phyloP scores from a whole-genome alignment of 2,888 invertebrate species.

The Eupithecia centaureata region DNA sequence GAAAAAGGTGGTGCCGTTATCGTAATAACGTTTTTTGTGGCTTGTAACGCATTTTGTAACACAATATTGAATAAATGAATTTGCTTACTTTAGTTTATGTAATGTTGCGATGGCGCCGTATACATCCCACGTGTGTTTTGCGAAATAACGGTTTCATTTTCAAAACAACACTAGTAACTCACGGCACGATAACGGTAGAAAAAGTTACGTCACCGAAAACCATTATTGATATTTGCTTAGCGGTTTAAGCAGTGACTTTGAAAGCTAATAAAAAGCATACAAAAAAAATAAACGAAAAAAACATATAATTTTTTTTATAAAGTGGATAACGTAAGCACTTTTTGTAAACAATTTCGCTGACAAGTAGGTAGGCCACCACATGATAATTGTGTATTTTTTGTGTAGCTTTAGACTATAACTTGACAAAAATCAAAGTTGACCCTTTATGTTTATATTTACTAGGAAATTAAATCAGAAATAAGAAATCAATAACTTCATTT shows the following conservation, averaged over 20 bases:
- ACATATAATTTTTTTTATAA: not conserved
- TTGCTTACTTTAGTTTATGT: conserved; percentile 61
- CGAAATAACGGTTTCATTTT: conserved; percentile 64
- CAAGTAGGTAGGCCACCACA: too few species aligned
- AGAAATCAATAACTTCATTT: too few species aligned
- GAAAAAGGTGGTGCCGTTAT: conserved; percentile 10
- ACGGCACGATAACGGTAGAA: conserved; percentile 4
- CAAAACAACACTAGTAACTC: conserved; percentile 54
- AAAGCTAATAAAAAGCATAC: not conserved
- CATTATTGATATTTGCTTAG: not conserved
- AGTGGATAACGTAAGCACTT: not conserved
- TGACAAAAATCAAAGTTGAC: too few species aligned
- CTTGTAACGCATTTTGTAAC: conserved; percentile 38
- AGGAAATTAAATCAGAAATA: too few species aligned
- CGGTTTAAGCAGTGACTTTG: conserved; percentile 2
- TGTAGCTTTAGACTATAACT: too few species aligned
- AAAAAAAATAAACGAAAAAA: not conserved
- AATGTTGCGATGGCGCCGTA: conserved; percentile 55
- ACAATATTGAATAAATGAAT: conserved; percentile 51
- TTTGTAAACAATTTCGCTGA: not conserved
- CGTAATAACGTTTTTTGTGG: conserved; percentile 31
- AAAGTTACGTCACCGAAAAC: not conserved
- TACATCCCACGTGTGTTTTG: conserved; percentile 29
- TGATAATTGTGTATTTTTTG: not conserved
- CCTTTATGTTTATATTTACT: too few species aligned